Conservation (phyloP, 2,888 invertebrate species). For the Calliphora vomitoria region DNA sequence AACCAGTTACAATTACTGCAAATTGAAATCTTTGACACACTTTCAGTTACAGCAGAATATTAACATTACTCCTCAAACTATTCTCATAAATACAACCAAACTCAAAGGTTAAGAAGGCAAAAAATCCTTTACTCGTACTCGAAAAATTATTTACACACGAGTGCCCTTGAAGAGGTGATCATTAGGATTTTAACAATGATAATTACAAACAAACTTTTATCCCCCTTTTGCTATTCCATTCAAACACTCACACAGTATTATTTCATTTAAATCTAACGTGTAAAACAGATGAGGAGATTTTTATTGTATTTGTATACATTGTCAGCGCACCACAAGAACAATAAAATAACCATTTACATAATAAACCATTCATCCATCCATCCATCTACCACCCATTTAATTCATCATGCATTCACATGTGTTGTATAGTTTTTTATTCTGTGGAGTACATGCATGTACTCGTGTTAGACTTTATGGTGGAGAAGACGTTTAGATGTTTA, state of each 20-base stretch:
- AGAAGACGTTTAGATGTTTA: conserved; percentile 49
- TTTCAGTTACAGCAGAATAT: neutral
- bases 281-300: conserved; percentile 46
- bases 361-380: conserved; percentile 58
- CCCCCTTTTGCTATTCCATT: neutral
- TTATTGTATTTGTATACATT: conserved; percentile 59
- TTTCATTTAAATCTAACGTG: conserved; percentile 33
- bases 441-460: conserved; percentile 16
- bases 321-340: conserved; percentile 68
- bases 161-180: conserved; percentile 81
- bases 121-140: conserved; percentile 37
- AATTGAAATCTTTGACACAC: conserved; percentile 45
- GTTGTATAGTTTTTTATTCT: neutral
- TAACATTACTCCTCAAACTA: conserved; percentile 10
- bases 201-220: conserved; percentile 60
- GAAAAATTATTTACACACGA: conserved; percentile 80
- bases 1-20: conserved; percentile 7
- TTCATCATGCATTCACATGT: conserved; percentile 30
- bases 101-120: neutral
- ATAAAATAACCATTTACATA: conserved; percentile 71
- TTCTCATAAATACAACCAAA: neutral
- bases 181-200: conserved; percentile 77
- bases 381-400: conserved; percentile 15
- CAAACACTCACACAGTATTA: conserved; percentile 1
- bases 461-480: conserved; percentile 46